phyloP scores from a whole-genome alignment of 2,888 invertebrate species.

The Eupithecia dodoneata region DNA sequence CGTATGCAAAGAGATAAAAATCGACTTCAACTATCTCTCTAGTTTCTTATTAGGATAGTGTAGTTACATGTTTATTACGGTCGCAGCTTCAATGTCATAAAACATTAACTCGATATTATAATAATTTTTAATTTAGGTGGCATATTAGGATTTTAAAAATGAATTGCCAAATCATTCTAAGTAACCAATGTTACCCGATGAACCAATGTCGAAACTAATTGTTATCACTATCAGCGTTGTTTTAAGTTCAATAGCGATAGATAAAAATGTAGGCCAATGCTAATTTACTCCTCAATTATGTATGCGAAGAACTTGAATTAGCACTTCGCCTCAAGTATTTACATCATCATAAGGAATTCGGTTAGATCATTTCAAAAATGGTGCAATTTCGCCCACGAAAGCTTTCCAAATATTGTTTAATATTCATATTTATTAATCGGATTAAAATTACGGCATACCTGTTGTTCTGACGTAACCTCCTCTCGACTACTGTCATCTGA shows the following conservation, averaged over 20 bases:
- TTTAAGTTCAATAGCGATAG: not conserved
- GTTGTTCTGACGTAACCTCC: slow-evolving; percentile 76
- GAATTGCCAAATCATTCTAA: not conserved
- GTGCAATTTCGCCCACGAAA: slow-evolving; percentile 18
- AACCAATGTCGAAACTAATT: not conserved
- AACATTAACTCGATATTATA: not conserved
- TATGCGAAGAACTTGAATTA: not conserved
- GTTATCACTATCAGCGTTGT: not conserved
- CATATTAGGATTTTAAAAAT: not conserved
- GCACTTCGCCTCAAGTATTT: not conserved
- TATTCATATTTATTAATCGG: slow-evolving; percentile 23
- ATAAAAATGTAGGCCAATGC: slow-evolving; percentile 11
- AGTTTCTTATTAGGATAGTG: not conserved
- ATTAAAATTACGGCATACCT: slow-evolving; percentile 60
- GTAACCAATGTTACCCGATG: not conserved
- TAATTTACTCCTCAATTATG: not conserved
- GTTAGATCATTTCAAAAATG: slow-evolving; percentile 19
- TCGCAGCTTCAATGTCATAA: not conserved
- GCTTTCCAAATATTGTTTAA: slow-evolving; percentile 19
- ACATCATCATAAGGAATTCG: not conserved
- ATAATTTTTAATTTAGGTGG: not conserved
- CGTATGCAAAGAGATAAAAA: slow-evolving; percentile 7
- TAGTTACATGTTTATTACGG: not conserved
- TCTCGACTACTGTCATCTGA: slow-evolving; percentile 80
- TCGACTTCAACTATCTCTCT: not conserved